A percentile compares a stretch with the other conserved stretches of the same genome.
Evolutionary conservation across 2,888 invertebrate species (phyloP).

Genomic region (Ecliptopera silaceata): DNA sequence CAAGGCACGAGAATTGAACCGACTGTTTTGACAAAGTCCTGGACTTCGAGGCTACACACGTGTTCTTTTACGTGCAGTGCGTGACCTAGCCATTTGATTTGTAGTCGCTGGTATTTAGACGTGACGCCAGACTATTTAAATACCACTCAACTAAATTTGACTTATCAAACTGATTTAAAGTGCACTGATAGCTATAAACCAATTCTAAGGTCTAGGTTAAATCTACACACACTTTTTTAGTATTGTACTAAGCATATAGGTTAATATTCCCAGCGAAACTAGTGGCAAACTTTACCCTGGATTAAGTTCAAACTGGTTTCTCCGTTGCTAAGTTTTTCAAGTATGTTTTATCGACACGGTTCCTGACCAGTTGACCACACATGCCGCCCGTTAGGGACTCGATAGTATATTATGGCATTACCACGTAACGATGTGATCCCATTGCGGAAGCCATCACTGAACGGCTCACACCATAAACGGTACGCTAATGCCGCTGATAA

Average conservation of each 20-base stretch:
- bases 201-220: no score
- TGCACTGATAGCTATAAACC: no score
- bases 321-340: conserved; percentile 34
- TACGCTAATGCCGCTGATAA: conserved; percentile 38
- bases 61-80: conserved; percentile 52
- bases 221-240: no score
- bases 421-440: conserved; percentile 31
- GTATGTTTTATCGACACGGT: conserved; percentile 22
- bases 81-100: conserved; percentile 72
- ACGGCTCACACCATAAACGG: conserved; percentile 37
- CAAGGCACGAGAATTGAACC: conserved; percentile 55
- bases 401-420: conserved; percentile 22
- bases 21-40: conserved; percentile 65
- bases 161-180: neutral
- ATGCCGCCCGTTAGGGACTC: conserved; percentile 41
- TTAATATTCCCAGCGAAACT: no score
- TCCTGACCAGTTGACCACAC: conserved; percentile 52
- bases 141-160: neutral
- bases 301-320: neutral
- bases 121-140: neutral
- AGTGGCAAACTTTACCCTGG: neutral
- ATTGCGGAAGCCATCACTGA: conserved; percentile 31
- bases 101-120: conserved; percentile 6
- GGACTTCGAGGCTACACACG: conserved; percentile 64
- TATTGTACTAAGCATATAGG: no score